Conservation (phyloP, 2,888 invertebrate genomes). For the Lasioglossum vierecki region DNA sequence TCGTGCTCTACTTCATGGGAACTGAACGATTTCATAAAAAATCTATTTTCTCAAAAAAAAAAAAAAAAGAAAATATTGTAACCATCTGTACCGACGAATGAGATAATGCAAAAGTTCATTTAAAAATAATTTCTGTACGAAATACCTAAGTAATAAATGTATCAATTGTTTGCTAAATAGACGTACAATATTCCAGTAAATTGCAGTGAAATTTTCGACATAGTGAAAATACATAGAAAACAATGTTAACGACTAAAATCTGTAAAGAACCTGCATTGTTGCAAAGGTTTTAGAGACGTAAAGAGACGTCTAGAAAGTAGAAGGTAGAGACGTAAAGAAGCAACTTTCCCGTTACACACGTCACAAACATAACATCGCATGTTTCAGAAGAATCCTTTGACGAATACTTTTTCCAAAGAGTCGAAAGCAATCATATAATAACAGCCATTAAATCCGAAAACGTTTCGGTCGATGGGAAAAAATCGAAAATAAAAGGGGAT, state of each 20-base stretch:
- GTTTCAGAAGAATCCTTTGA: background rate
- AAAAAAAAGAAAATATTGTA: background rate
- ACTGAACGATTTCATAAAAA: background rate
- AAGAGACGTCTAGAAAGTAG: too few relatives aligned
- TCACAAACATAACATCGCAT: background rate
- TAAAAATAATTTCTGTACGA: background rate
- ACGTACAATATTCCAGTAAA: background rate
- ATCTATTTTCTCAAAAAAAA: background rate
- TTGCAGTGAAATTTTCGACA: background rate
- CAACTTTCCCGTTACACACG: conserved; percentile 11
- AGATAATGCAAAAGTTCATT: background rate
- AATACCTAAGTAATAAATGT: background rate
- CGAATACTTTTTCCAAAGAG: background rate
- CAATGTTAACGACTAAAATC: background rate
- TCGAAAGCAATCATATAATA: background rate
- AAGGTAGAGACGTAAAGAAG: background rate
- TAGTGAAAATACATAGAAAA: background rate
- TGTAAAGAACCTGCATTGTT: background rate
- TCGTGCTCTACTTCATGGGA: background rate
- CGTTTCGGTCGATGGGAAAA: background rate
- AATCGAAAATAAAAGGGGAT: conserved; percentile 21
- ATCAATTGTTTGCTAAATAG: background rate
- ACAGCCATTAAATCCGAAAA: background rate
- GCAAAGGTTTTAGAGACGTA: background rate
- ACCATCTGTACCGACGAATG: background rate